Evolutionary conservation across 2,113 vertebrate species (phyloP).

Genomic region (Benitochromis conjunctus): DNA sequence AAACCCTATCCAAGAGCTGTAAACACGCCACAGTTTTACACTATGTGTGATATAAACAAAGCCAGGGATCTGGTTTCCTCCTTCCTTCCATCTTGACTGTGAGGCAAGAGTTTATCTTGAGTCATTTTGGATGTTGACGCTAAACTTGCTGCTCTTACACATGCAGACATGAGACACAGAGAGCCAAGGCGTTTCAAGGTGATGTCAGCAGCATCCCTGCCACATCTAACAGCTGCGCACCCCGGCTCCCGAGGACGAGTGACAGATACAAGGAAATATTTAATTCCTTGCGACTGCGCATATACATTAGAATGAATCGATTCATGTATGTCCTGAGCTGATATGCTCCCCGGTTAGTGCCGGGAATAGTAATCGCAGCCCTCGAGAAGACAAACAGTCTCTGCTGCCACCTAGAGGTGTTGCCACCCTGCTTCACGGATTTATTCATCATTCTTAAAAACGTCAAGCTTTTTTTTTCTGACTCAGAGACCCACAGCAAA

Average conservation of each 20-base stretch:
- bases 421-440: not conserved
- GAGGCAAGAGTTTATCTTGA: not conserved
- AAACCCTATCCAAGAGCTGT: not conserved
- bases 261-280: constrained; percentile 25
- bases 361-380: constrained; percentile 45
- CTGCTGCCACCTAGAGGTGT: constrained; percentile 59
- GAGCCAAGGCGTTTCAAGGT: constrained; percentile 2
- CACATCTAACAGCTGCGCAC: not conserved
- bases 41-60: not conserved
- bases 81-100: not conserved
- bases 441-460: constrained; percentile 11
- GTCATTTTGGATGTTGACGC: constrained; percentile 8
- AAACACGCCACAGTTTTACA: not conserved
- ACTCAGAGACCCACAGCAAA: not conserved
- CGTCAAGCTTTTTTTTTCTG: not conserved
- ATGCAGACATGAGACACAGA: not conserved
- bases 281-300: constrained; percentile 1
- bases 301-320: constrained; percentile 42
- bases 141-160: not conserved
- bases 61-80: not conserved
- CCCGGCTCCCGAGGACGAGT: not conserved
- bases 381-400: constrained; percentile 35
- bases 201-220: constrained; percentile 7
- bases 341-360: constrained; percentile 41
- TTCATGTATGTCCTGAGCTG: constrained; percentile 30